These are phyloP conservation scores for Argyresthia goedartella DNA, from an alignment of 2,888 invertebrate genomes.

Conservation along the genomic window DNA sequence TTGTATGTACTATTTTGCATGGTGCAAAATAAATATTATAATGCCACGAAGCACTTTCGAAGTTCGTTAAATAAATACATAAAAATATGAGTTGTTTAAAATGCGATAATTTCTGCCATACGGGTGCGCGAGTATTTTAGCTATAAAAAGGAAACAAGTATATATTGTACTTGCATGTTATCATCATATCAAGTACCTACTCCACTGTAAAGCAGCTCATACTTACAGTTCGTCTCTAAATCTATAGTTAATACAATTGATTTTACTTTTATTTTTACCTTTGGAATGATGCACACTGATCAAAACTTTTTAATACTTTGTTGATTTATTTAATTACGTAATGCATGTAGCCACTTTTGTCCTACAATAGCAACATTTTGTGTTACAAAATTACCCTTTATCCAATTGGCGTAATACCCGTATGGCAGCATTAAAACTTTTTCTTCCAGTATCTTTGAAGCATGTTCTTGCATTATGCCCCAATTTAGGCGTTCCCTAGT, in stretches of 20 bases:
- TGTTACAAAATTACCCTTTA: no score
- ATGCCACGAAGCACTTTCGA: slow-evolving; percentile 27
- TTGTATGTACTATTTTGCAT: slow-evolving; percentile 87
- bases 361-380: no score
- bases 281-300: no score
- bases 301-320: no score
- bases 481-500: not conserved
- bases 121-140: slow-evolving; percentile 21
- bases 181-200: not conserved
- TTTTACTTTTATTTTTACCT: no score
- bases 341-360: no score
- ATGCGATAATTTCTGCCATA: slow-evolving; percentile 31
- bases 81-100: slow-evolving; percentile 1
- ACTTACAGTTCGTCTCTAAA: no score
- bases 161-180: not conserved
- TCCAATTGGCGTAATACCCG: not conserved
- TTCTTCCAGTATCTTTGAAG: not conserved
- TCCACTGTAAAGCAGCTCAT: no score
- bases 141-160: no score
- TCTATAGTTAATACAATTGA: no score
- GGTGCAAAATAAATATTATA: slow-evolving; percentile 65
- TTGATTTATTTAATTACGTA: no score
- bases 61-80: slow-evolving; percentile 14
- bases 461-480: not conserved
- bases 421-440: not conserved